Evolutionary conservation across 2,113 vertebrate species (phyloP).

Genomic region (Xyliphius kryptos): DNA sequence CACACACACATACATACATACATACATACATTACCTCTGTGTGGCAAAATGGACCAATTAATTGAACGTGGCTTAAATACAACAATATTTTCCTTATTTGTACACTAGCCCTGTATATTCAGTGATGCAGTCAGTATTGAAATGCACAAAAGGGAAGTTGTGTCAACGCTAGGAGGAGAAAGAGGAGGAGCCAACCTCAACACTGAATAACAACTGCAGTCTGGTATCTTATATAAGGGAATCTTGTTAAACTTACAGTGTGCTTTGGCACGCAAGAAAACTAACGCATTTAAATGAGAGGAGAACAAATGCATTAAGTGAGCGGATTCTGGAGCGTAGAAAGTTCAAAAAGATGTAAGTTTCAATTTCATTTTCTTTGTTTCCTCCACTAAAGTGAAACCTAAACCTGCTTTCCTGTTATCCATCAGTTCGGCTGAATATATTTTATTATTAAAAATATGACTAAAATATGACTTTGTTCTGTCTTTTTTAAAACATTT

Average conservation of each 20-base stretch:
- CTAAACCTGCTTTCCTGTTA: background rate
- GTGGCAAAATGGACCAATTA: too few relatives aligned
- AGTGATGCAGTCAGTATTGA: too few relatives aligned
- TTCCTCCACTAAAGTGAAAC: background rate
- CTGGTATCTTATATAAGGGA: background rate
- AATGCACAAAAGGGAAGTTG: background rate
- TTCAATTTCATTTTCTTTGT: background rate
- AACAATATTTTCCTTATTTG: too few relatives aligned
- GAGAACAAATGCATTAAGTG: background rate
- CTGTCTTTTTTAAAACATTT: too few relatives aligned
- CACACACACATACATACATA: too few relatives aligned
- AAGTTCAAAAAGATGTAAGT: background rate
- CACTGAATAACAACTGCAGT: background rate
- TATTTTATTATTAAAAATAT: background rate
- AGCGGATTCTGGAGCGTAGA: background rate
- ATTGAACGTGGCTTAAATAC: too few relatives aligned
- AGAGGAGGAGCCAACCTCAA: background rate
- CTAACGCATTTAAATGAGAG: background rate
- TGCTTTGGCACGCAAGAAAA: background rate
- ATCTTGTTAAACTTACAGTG: too few relatives aligned
- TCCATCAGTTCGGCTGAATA: background rate
- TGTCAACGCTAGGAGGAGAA: background rate
- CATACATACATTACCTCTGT: too few relatives aligned
- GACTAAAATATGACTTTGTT: background rate
- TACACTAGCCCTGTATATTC: too few relatives aligned